phyloP scores from a whole-genome alignment of 1,140 invertebrate species.

The Drosophila persimilis region DNA sequence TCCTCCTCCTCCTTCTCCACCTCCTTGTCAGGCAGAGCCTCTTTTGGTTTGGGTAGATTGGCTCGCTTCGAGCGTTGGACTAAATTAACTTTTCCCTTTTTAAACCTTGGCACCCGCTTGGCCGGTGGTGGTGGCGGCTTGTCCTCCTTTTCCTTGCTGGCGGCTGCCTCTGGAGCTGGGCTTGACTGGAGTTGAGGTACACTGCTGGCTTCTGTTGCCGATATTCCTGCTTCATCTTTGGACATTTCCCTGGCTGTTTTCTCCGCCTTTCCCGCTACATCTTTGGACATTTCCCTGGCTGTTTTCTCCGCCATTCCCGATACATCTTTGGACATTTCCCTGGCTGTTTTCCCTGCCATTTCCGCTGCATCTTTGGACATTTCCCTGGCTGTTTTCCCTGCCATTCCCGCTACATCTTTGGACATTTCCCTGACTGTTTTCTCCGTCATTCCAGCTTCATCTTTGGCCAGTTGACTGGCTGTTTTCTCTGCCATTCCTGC shows the following conservation, averaged over 20 bases:
- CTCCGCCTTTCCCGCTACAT: neutral
- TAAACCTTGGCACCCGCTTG: constrained; percentile 37
- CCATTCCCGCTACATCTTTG: too few relatives aligned
- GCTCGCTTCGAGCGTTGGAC: constrained; percentile 61
- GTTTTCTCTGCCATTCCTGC: too few relatives aligned
- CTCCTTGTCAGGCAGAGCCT: neutral
- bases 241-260: too few relatives aligned
- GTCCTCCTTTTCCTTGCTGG: constrained; percentile 5
- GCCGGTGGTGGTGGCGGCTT: neutral
- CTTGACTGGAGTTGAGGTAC: neutral
- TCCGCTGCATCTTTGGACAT: neutral
- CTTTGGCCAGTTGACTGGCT: too few relatives aligned
- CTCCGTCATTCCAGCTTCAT: too few relatives aligned
- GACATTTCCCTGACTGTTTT: too few relatives aligned
- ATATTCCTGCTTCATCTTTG: neutral
- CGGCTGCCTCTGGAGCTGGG: neutral
- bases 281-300: too few relatives aligned
- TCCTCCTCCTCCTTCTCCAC: neutral
- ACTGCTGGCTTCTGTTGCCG: neutral
- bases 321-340: neutral
- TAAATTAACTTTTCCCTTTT: constrained; percentile 71
- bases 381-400: neutral
- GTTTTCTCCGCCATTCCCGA: too few relatives aligned
- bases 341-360: too few relatives aligned
- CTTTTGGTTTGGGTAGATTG: constrained; percentile 6